Evolutionary conservation across 2,888 invertebrate species (phyloP), one percentile per base, ranked within the genome.

Genomic region (Phorcus lineatus): DNA sequence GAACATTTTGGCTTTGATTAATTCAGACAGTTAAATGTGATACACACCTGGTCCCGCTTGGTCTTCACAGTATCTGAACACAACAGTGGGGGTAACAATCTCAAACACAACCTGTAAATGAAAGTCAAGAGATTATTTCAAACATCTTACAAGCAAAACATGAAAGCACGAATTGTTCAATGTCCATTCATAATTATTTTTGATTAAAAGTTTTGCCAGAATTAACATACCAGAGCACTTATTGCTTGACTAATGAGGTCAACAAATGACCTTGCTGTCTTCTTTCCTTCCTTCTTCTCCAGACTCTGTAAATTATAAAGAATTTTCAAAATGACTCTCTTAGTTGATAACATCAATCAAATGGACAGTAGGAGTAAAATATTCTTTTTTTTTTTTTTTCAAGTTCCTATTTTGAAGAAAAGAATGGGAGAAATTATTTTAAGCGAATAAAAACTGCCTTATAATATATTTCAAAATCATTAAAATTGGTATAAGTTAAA

Each of bases 31-130:
- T 19, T 3, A 19, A 31, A 76, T 24, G 28, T 31, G n/a, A 40
- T 53, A 76, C 80, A 80, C 81, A 86, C 88, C 88, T 84, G 86
- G 79, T 13, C 81, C 86, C 24, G 84, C 88, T 66, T 91, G 90
- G 86, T 95, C 94, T 9, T 96, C 95, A 52, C 95, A 95, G 92
- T 97, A 98, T 93, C 97, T 97, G 93, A 98, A 98, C 79, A 97
- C 96, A 40, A 98, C 96, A 81, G 96, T 96, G 78, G 97, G 96
- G 0, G 96, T 96, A 47, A 97, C 96, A 6, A 96, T 95, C 92
- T 96, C 96, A 91, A 96, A 95, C 36, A 95, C 91, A 80, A 95
- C 91, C 95, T 95, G 94, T 78, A 91, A 90, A 78, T 47, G 47
- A 47, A 47, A 36, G 36, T 3, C 3, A 36, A 36, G 7, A 3